phyloP scores from a whole-genome alignment of 2,888 invertebrate species.

The Stenchaetothrips biformis region DNA sequence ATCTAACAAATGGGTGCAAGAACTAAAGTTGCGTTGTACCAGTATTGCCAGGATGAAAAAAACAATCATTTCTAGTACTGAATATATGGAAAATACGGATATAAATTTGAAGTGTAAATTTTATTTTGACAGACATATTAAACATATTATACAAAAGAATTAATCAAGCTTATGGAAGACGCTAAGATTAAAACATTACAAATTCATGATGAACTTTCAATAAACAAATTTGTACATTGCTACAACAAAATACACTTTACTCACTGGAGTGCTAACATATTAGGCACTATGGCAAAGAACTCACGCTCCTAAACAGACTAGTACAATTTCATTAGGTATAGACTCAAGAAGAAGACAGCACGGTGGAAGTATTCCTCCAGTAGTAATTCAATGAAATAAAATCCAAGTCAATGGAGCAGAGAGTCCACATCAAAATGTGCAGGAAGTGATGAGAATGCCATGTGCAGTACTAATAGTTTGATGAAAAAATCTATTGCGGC shows the following conservation, averaged over 20 bases:
- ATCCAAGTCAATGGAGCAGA: neutral
- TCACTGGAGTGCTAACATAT: conserved; percentile 2
- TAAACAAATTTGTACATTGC: conserved; percentile 17
- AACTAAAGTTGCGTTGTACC: neutral
- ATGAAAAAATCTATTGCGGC: neutral
- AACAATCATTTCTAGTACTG: neutral
- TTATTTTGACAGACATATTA: neutral
- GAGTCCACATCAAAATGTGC: neutral
- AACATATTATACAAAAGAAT: neutral
- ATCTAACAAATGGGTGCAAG: neutral
- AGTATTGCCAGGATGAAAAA: neutral
- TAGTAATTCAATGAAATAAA: too few relatives aligned
- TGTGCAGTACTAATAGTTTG: neutral
- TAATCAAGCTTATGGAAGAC: conserved; percentile 21
- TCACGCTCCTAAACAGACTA: neutral
- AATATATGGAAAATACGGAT: neutral
- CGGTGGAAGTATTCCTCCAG: neutral
- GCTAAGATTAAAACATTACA: conserved; percentile 15
- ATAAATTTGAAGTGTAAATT: neutral
- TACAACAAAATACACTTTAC: neutral
- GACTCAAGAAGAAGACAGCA: neutral
- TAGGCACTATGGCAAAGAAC: neutral
- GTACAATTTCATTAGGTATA: neutral
- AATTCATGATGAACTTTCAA: neutral
- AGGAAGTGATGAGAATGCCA: neutral